These are phyloP conservation scores for Heteromormyrus szaboi DNA, from an alignment of 2,797 vertebrate species.

Conservation along the genomic window DNA sequence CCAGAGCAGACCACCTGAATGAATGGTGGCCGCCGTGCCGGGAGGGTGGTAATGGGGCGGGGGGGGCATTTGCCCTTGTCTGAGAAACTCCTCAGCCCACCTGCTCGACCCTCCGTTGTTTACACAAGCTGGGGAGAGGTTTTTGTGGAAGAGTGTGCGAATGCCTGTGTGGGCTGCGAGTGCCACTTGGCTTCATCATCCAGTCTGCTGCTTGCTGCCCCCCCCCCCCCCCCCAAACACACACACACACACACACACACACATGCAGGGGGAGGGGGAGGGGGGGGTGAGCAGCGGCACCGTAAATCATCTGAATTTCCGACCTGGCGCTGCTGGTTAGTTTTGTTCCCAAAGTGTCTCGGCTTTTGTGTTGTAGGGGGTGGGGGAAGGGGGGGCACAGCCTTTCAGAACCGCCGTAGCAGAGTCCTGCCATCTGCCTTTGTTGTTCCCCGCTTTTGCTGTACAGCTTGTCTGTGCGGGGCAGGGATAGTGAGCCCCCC, in stretches of 20 bases:
- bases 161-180: neutral
- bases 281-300: neutral
- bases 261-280: neutral
- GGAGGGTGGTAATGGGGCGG: neutral
- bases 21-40: neutral
- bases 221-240: too few relatives aligned
- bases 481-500: constrained; percentile 8
- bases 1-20: neutral
- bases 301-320: constrained; percentile 24
- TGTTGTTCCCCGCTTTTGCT: neutral
- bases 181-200: neutral
- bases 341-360: constrained; percentile 41
- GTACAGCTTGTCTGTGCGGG: neutral
- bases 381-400: neutral
- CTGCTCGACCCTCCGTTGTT: neutral
- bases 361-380: constrained; percentile 14
- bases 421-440: constrained; percentile 32
- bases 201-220: neutral
- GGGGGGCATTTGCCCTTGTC: neutral
- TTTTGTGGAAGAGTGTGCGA: too few relatives aligned
- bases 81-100: neutral
- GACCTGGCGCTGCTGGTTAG: constrained; percentile 24
- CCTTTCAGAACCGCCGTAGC: constrained; percentile 16
- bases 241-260: too few relatives aligned
- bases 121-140: neutral